These are phyloP conservation scores for Numida meleagris DNA, from an alignment of 2,113 vertebrate genomes.

Conservation along the genomic window DNA sequence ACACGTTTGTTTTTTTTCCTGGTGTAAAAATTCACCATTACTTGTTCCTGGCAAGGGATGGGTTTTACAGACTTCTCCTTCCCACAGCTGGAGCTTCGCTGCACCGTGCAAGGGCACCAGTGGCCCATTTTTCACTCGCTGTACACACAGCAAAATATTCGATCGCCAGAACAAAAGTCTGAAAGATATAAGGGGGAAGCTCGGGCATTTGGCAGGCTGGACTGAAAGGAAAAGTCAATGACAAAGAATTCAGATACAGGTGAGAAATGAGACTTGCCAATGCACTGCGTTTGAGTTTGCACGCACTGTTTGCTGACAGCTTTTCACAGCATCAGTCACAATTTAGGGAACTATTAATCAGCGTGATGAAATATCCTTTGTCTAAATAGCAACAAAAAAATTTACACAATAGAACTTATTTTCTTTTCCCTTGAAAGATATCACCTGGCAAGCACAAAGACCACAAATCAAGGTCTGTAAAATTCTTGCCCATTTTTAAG, in stretches of 20 bases:
- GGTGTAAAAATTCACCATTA: conserved; percentile 37
- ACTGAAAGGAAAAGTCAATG: conserved; percentile 16
- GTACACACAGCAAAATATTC: background rate
- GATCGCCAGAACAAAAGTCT: background rate
- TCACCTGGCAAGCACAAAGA: background rate
- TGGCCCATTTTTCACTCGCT: background rate
- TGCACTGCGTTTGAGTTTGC: background rate
- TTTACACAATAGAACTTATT: background rate
- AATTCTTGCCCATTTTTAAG: background rate
- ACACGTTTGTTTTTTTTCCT: background rate
- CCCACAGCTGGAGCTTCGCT: background rate
- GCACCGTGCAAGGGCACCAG: background rate
- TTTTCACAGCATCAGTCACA: background rate
- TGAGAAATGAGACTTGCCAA: background rate
- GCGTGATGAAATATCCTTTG: background rate
- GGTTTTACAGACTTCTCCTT: background rate
- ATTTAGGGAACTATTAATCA: conserved; percentile 24
- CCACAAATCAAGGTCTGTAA: background rate
- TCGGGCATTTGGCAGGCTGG: background rate
- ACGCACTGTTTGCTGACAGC: rapidly evolving
- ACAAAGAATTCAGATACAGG: background rate
- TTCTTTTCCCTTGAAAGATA: background rate
- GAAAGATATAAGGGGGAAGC: background rate
- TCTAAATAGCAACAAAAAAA: background rate
- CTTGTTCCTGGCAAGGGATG: conserved; percentile 10